Evolutionary conservation across 1,140 invertebrate genomes (phyloP).

Genomic region (Trypoxylus dichotomus): DNA sequence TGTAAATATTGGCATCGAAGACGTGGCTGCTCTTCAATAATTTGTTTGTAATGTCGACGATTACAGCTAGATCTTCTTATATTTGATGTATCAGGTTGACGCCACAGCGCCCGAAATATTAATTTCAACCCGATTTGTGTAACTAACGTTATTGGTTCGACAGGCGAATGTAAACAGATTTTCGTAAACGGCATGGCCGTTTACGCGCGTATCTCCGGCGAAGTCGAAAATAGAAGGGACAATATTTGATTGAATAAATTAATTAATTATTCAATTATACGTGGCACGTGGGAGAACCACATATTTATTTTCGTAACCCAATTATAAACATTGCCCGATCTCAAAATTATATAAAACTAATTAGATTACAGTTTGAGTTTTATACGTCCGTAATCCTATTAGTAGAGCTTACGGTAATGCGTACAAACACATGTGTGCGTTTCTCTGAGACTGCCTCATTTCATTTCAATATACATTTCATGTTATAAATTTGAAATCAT

Average conservation of each 20-base stretch:
- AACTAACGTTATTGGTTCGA: neutral
- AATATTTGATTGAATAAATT: neutral
- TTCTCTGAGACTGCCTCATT: too few relatives aligned
- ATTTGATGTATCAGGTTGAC: neutral
- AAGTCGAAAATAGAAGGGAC: neutral
- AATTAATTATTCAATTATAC: conserved; percentile 4
- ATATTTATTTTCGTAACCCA: neutral
- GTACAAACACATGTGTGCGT: too few relatives aligned
- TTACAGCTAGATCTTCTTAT: neutral
- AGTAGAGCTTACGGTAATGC: neutral
- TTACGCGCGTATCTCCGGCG: too few relatives aligned
- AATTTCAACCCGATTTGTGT: neutral
- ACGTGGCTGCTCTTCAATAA: neutral
- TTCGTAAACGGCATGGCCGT: neutral
- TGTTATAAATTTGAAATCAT: too few relatives aligned
- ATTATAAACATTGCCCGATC: neutral
- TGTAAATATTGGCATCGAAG: neutral
- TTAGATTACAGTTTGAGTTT: neutral
- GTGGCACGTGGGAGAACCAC: neutral
- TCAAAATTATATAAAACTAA: neutral
- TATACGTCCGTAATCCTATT: neutral
- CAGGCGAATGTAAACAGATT: neutral
- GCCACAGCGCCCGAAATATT: neutral
- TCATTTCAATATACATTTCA: too few relatives aligned
- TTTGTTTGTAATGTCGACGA: neutral